phyloP scores from a whole-genome alignment of 2,888 invertebrate species.

The Drosophila nr. perissopoda region DNA sequence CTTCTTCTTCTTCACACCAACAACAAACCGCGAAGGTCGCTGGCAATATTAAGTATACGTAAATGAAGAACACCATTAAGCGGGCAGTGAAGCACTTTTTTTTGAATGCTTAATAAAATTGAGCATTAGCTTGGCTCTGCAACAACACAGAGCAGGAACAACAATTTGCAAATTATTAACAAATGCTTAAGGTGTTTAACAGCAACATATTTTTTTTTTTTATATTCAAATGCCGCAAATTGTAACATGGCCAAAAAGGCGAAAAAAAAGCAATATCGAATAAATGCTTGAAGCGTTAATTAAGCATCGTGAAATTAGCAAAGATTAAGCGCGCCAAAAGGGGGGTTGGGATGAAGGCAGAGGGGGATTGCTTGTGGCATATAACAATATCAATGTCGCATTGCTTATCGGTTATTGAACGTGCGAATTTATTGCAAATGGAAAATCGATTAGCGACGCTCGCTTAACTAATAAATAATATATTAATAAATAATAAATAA shows the following conservation, averaged over 20 bases:
- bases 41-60: constrained; percentile 58
- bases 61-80: constrained; percentile 63
- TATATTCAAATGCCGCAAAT: constrained; percentile 44
- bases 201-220: constrained; percentile 24
- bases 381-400: constrained; percentile 60
- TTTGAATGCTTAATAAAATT: constrained; percentile 66
- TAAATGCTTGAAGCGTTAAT: constrained; percentile 51
- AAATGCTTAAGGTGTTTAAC: constrained; percentile 43
- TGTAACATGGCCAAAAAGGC: constrained; percentile 56
- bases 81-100: constrained; percentile 56
- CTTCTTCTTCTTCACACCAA: constrained; percentile 3
- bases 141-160: constrained; percentile 58
- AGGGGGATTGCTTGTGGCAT: neutral
- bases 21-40: constrained; percentile 56
- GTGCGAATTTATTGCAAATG: constrained; percentile 48
- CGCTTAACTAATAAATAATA: constrained; percentile 38
- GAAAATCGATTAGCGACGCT: constrained; percentile 69
- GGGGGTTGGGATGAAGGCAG: neutral
- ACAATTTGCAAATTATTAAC: constrained; percentile 48
- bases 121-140: constrained; percentile 56
- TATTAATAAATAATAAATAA: constrained; percentile 66
- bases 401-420: constrained; percentile 68
- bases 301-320: constrained; percentile 50
- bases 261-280: constrained; percentile 27
- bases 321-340: constrained; percentile 22